Evolutionary conservation across 2,797 vertebrate species (phyloP), one percentile per base, ranked within the genome.

Genomic region (Cetoscarus ocellatus): DNA sequence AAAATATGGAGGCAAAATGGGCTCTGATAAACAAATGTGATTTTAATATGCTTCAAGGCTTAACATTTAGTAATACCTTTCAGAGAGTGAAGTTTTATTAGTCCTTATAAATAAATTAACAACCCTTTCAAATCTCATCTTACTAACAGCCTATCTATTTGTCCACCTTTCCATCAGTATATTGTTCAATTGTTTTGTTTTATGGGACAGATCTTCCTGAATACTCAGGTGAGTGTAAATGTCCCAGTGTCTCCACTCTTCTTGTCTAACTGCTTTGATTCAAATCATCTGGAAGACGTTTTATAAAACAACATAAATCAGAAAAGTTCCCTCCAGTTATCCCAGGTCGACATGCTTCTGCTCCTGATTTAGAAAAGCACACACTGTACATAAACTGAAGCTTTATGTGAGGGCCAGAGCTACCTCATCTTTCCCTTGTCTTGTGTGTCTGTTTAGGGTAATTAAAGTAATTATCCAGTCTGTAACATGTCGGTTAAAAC

Each of bases 321-420:
- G 15, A 27, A 0, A 14, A 5, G 36, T 44, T 63, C 61, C 38
- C 71, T 19, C 27, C 10, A 40, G 11, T 48, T 34, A 19, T 39
- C 63, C 72, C 11, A 54, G 8, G 18, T 18, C 3, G 54, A 48
- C 17, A 13, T 19, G 51, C 56, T 69, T 5, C 70, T 66, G 65
- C 56, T 65, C 70, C 51, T 49, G 61, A 43, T 73, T 69, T 51
- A 39, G 34, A 58, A 38, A 66, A 44, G 61, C 7, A 44, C 53
- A 52, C 14, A 15, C 1, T 35, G 19, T 66, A 35, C 34, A 50
- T 69, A 10, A 54, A n/a, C 36, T 54, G 12, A 27, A 54, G 63
- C 19, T 58, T 40, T 55, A 36, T 50, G 3, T 19, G 50, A 15
- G 17, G 5, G 15, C 40, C 13, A 8, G 8, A 43, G 9, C 35